Conservation (phyloP, 92 coral and sea anemone species). For the Epizoanthus scotinus region DNA sequence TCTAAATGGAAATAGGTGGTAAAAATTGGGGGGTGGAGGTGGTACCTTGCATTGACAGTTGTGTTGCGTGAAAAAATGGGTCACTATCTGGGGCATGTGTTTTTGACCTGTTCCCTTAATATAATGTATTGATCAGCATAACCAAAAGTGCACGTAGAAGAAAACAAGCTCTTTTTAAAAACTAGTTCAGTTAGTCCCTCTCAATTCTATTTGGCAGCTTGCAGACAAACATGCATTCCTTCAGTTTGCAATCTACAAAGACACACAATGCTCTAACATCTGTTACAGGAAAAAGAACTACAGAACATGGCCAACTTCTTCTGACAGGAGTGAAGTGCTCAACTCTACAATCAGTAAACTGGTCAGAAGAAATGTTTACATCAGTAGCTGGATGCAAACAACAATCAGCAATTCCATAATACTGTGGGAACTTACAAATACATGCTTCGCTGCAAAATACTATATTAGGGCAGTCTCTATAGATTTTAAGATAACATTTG, state of each 20-base stretch:
- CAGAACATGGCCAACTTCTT: slow-evolving; percentile 42
- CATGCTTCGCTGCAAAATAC: slow-evolving; percentile 55
- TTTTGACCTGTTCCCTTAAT: no score
- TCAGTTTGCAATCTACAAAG: slow-evolving; percentile 48
- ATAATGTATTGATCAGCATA: no score
- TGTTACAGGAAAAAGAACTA: slow-evolving; percentile 46
- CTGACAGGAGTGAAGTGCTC: slow-evolving; percentile 55
- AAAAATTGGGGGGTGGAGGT: no score
- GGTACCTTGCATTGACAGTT: no score
- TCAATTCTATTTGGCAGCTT: slow-evolving; percentile 62
- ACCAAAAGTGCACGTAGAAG: no score
- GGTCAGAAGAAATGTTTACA: slow-evolving; percentile 43
- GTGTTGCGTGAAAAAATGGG: no score
- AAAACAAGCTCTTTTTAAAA: no score
- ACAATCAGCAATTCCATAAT: slow-evolving; percentile 58
- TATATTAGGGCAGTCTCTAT: slow-evolving; percentile 55
- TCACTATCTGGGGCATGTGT: no score
- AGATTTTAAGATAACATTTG: slow-evolving; percentile 52
- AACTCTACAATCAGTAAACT: slow-evolving; percentile 50
- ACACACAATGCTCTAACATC: slow-evolving; percentile 43
- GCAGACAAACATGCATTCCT: slow-evolving; percentile 43
- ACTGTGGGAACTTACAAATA: slow-evolving; percentile 51
- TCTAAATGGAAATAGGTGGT: no score
- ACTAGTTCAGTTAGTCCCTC: no score
- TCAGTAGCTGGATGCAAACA: slow-evolving; percentile 43